Evolutionary conservation across 2,888 invertebrate genomes (phyloP), one percentile per base, ranked within the genome.

Genomic region (Lamproptera curius): DNA sequence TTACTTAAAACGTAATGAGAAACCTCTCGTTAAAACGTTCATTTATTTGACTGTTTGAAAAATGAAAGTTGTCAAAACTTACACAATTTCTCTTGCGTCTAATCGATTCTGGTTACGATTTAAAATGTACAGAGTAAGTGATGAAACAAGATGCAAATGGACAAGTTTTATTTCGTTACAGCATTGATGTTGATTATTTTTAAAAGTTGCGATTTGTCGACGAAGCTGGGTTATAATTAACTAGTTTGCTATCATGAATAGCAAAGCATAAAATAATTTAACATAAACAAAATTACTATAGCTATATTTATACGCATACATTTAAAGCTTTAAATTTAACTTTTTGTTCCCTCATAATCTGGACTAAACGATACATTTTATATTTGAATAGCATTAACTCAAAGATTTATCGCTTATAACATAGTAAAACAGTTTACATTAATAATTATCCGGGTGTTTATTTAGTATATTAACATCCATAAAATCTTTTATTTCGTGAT

Each of bases 1-100:
- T 42, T 34, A n/a, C n/a, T 34, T 5, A 42, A 41, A 16, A 31
- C 33, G 33, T 42, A 33, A 33, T 16, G 17, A 42, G 33, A 42
- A 42, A 42, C 33, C 34, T 10, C 17, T 20, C 17, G 13, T 10
- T 33, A 10, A 17, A 17, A 17, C 14, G 13, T 41, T n/a, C n/a
- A n/a, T n/a, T n/a, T 31, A 23, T 38, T 23, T 16, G 16, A 16
- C 8, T n/a, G 13, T 14, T 28, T 33, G 33, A 9, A 13, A 11
- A 42, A 42, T 14, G 33, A 33, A 42, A 42, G 33, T 42, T 31
- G 31, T 31, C 13, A 31, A 31, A 11, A n/a, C 5, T 20, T n/a
- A 36, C 11, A 16, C n/a, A 39, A 13, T 26, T 26, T 15, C 9
- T n/a, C n/a, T 36, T 26, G 11, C 13, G 2, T 15, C 10, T 8